Base-by-base conservation (phyloP, 1,140 invertebrate genomes). In the Coelopa frigida region DNA sequence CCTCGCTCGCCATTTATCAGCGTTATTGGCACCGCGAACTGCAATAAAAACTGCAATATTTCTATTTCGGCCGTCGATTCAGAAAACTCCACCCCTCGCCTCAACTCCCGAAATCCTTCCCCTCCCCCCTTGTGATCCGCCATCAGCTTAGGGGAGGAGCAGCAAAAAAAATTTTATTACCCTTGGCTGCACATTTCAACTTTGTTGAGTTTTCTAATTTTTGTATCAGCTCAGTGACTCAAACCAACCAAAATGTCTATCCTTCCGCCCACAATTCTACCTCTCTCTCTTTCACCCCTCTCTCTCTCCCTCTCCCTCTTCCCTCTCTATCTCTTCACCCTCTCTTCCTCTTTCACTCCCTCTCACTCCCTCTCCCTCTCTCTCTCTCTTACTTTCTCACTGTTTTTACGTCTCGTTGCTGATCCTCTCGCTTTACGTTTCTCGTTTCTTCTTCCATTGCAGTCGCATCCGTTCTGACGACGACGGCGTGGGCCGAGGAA, bases 151-250 rank as follows among this genome's bases (percentile, higher is more conserved):
- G 11, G 14, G 8, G 15, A 18, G 21, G 14, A 22, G 33, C 37
- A n/a, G n/a, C n/a, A 64, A 62, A 55, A 54, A 57, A 57, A 61
- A 62, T 59, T 65, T 65, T 65, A 65, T 65, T 65, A 61, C 59
- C 57, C 61, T 53, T 54, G 61, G 58, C n/a, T 59, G 61, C 59
- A 60, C 59, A 65, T 65, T 65, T 59, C 61, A 62, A 61, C 59
- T 65, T 65, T 60, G 41, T 49, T 49, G 42, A 38, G 33, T n/a
- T n/a, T n/a, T n/a, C n/a, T n/a, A n/a, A n/a, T n/a, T n/a, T n/a
- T n/a, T n/a, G n/a, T n/a, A n/a, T n/a, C n/a, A n/a, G n/a, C n/a
- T n/a, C n/a, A n/a, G n/a, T n/a, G n/a, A n/a, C n/a, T n/a, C n/a
- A n/a, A n/a, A n/a, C n/a, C n/a, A n/a, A n/a, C n/a, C n/a, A n/a